Conservation (phyloP, 1,140 invertebrate species). For the Ceratosolen solmsi region DNA sequence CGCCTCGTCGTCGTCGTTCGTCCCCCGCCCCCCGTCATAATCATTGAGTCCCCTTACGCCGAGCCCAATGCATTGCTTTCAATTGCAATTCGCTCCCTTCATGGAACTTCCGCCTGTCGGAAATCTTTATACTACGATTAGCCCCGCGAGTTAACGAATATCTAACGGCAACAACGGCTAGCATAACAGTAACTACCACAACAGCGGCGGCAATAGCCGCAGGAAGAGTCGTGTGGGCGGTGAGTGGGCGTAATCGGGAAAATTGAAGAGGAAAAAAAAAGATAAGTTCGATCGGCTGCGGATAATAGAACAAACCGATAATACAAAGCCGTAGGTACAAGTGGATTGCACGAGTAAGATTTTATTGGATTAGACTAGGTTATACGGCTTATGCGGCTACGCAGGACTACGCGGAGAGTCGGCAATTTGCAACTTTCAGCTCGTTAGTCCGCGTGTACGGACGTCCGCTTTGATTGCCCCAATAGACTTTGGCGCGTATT, state of each 20-base stretch:
- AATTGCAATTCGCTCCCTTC: conserved; percentile 5
- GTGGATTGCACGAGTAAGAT: neutral
- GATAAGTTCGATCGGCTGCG: too few relatives aligned
- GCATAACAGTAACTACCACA: neutral
- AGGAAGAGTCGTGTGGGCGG: too few relatives aligned
- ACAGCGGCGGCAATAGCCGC: too few relatives aligned
- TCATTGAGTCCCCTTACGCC: too few relatives aligned
- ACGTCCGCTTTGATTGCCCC: too few relatives aligned
- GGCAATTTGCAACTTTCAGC: too few relatives aligned
- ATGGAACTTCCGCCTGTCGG: neutral
- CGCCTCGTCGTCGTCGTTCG: neutral
- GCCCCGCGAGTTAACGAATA: neutral
- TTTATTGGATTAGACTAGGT: neutral
- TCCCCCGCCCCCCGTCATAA: too few relatives aligned
- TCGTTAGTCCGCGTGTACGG: too few relatives aligned
- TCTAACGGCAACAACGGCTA: neutral
- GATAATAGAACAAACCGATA: too few relatives aligned
- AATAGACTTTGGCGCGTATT: too few relatives aligned
- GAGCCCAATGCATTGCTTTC: neutral
- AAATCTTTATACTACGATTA: neutral
- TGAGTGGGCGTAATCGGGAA: neutral
- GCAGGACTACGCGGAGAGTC: too few relatives aligned
- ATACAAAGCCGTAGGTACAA: neutral
- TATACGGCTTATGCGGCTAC: too few relatives aligned
- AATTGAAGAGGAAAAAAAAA: neutral